Conservation (phyloP, 2,113 vertebrate genomes). For the Nannobrachium achirus region DNA sequence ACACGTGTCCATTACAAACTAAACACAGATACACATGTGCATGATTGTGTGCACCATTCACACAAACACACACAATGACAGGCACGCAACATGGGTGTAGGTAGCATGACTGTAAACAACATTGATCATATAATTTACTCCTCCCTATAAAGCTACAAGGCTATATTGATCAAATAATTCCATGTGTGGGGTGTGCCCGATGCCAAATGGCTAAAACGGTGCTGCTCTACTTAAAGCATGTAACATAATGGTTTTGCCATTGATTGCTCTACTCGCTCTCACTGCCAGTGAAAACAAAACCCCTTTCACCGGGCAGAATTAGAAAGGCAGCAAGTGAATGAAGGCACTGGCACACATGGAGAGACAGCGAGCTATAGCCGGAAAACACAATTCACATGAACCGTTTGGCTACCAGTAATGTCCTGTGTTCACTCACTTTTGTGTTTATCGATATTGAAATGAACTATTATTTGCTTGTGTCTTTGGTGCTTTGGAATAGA, state of each 20-base stretch:
- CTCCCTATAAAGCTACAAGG: slow-evolving; percentile 77
- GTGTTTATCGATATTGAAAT: slow-evolving; percentile 68
- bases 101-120: slow-evolving; percentile 57
- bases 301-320: slow-evolving; percentile 59
- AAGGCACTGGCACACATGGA: neutral
- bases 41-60: slow-evolving; percentile 31
- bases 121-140: slow-evolving; percentile 86
- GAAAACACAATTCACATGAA: slow-evolving; percentile 7
- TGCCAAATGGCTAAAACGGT: slow-evolving; percentile 80
- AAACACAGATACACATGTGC: slow-evolving; percentile 30
- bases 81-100: slow-evolving; percentile 41
- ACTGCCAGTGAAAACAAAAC: slow-evolving; percentile 77
- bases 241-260: slow-evolving; percentile 79
- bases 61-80: neutral
- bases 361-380: neutral
- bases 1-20: too few species aligned
- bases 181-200: slow-evolving; percentile 71
- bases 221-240: slow-evolving; percentile 73
- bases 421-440: slow-evolving; percentile 34
- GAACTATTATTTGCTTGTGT: slow-evolving; percentile 58
- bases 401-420: slow-evolving; percentile 1
- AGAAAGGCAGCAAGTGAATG: slow-evolving; percentile 28
- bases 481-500: slow-evolving; percentile 51
- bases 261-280: slow-evolving; percentile 69
- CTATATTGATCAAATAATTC: slow-evolving; percentile 85